A percentile compares a stretch with the other conserved stretches of the same genome.
Evolutionary conservation across 2,113 vertebrate genomes (phyloP).

Genomic region (Coracopsis vasa): DNA sequence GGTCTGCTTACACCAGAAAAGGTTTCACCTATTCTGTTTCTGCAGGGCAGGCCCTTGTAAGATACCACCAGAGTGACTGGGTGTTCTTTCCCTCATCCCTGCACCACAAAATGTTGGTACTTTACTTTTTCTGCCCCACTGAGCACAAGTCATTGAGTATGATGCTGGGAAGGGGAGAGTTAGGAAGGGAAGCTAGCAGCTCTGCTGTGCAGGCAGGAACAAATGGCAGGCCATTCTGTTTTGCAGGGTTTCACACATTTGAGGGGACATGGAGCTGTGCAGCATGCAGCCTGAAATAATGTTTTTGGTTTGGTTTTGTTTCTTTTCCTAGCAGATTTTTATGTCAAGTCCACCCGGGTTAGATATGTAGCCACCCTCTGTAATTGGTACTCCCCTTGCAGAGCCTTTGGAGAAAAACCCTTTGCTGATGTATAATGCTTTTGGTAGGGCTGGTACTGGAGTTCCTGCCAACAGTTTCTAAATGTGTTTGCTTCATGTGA

Average conservation of each 20-base stretch:
- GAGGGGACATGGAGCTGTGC: background rate
- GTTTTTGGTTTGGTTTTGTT: background rate
- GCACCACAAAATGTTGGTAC: rapidly evolving
- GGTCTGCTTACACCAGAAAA: background rate
- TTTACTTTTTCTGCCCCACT: background rate
- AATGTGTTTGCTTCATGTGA: background rate
- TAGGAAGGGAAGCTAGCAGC: background rate
- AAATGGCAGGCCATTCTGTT: background rate
- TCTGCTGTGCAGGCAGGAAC: background rate
- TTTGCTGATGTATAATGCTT: background rate
- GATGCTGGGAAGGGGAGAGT: background rate
- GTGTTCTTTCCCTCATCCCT: background rate
- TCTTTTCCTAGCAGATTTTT: background rate
- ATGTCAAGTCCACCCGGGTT: background rate
- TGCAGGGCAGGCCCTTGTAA: background rate
- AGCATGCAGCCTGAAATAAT: background rate
- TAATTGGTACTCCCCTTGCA: background rate
- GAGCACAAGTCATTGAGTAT: background rate
- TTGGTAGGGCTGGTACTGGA: background rate
- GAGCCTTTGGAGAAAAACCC: background rate
- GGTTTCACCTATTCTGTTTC: background rate
- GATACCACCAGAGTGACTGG: rapidly evolving
- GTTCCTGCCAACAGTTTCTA: background rate
- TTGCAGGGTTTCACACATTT: background rate
- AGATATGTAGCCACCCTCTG: background rate